phyloP scores from a whole-genome alignment of 2,113 vertebrate genomes.

The Fregetta grallaria region DNA sequence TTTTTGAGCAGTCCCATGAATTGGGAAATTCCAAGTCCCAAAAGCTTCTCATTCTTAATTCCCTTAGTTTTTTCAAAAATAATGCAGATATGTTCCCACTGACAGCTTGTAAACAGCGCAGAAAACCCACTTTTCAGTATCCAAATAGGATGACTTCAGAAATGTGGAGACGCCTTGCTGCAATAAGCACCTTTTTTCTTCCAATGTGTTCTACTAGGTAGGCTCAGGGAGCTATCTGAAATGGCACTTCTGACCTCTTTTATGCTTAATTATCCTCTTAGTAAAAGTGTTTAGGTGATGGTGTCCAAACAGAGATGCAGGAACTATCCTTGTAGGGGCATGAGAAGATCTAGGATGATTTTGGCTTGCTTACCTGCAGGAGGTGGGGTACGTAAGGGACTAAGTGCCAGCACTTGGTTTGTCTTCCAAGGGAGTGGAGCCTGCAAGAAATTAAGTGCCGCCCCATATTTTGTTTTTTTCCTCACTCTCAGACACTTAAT shows the following conservation, averaged over 20 bases:
- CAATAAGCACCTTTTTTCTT: neutral
- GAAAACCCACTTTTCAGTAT: neutral
- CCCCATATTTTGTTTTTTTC: neutral
- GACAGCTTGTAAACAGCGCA: neutral
- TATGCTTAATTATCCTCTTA: neutral
- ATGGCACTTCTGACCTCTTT: neutral
- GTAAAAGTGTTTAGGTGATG: neutral
- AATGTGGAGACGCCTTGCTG: neutral
- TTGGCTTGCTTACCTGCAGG: neutral
- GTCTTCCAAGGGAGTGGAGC: neutral
- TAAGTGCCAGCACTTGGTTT: neutral
- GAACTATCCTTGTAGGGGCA: neutral
- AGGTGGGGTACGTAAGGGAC: neutral
- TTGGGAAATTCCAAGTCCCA: neutral
- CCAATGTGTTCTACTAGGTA: neutral
- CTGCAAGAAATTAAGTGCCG: neutral
- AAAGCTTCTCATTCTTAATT: neutral
- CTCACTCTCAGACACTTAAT: neutral
- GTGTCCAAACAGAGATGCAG: neutral
- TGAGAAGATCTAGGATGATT: neutral
- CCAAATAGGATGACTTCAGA: neutral
- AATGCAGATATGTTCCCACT: neutral
- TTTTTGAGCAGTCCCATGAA: neutral
- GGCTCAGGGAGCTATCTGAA: neutral
- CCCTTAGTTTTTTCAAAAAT: neutral